These are phyloP conservation scores for Bagarius yarrelli DNA, from an alignment of 2,113 vertebrate species.

Conservation along the genomic window DNA sequence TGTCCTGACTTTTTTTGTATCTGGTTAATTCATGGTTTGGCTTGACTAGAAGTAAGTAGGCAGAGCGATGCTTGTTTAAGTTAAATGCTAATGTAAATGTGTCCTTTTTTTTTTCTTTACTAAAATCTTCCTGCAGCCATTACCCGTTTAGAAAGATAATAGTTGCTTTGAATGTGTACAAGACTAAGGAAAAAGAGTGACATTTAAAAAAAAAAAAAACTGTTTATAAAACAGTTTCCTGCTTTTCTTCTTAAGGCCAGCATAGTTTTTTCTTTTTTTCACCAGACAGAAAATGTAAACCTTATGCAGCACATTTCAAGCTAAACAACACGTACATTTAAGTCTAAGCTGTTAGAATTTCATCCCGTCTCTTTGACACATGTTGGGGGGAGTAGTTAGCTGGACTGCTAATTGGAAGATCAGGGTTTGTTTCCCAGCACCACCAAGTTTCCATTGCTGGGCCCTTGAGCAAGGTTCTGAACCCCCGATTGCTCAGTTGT, in stretches of 20 bases:
- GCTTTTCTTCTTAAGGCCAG: not conserved
- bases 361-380: not conserved
- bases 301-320: not conserved
- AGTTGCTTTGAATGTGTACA: conserved; percentile 21
- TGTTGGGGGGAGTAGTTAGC: too few relatives aligned
- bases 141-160: conserved; percentile 27
- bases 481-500: too few relatives aligned
- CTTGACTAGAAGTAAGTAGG: conserved; percentile 10
- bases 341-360: not conserved
- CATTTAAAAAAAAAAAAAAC: not conserved
- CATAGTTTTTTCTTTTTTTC: not conserved
- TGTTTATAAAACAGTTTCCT: not conserved
- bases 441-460: too few relatives aligned
- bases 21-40: not conserved
- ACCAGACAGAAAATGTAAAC: not conserved
- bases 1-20: conserved; percentile 1
- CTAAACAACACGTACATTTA: not conserved
- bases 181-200: not conserved
- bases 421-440: too few relatives aligned
- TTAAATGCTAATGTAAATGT: conserved; percentile 35
- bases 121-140: conserved; percentile 18
- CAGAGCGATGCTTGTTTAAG: conserved; percentile 35
- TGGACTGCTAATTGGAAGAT: too few relatives aligned
- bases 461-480: too few relatives aligned
- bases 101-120: not conserved